Evolutionary conservation across 1,140 invertebrate species (phyloP), one percentile per base, ranked within the genome.

Genomic region (Microplitis demolitor): DNA sequence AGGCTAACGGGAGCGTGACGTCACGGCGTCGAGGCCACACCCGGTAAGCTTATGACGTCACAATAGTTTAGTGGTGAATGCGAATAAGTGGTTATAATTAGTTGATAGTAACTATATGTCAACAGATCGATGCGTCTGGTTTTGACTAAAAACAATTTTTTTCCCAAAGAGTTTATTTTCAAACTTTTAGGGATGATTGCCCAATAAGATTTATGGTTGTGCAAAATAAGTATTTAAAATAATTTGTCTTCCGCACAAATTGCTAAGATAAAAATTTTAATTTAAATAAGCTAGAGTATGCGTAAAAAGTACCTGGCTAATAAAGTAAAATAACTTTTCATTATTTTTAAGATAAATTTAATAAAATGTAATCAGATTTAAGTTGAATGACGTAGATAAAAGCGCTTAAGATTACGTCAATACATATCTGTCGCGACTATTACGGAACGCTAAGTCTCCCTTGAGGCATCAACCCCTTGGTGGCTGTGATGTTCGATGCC

Each of bases 1-100:
- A 45, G 39, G 39, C 39, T 45, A 45, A 45, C 60, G 39, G 9
- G 11, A 54, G 75, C 72, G 73, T 74, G 74, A 78, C 76, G 75
- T 78, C 74, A 76, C 76, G 69, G 58, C 34, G 54, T 64, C 74
- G 73, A 76, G 73, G 73, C 74, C 60, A 74, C 68, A 68, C 71
- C 71, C 66, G 74, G 34, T 51, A 35, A 45, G 45, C 58, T 60
- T 60, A 24, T 60, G 58, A 60, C 58, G 58, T 60, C 58, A 60
- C 24, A 54, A 54, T n/a, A 54, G 53, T 54, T 14, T n/a, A 13
- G n/a, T 54, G 16, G 53, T n/a, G 5, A 16, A 54, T 14, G n/a
- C 13, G 5, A 14, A 13, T n/a, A 54, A 54, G 3, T 4, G 13
- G 53, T n/a, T 54, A n/a, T 14, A 54, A 54, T 16, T 54, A 16